A percentile compares a stretch with the other conserved stretches of the same genome.
These are phyloP conservation scores for Sesia apiformis DNA, from an alignment of 2,888 invertebrate species.

Conservation along the genomic window DNA sequence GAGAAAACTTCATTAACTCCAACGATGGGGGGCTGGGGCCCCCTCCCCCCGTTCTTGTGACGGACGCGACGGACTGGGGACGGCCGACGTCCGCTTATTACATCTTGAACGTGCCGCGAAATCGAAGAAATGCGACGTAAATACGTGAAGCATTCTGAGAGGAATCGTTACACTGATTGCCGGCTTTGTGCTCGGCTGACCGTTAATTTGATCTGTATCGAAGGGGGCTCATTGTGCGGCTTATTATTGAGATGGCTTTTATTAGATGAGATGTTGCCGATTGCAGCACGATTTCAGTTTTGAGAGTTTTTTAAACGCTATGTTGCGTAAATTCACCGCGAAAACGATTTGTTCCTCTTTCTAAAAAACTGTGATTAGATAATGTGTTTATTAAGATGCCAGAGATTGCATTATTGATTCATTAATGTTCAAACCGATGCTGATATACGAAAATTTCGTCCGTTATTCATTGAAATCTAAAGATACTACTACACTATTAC, in stretches of 20 bases:
- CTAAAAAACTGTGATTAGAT: no score
- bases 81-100: slow-evolving; percentile 64
- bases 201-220: slow-evolving; percentile 69
- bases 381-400: no score
- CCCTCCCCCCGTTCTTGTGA: slow-evolving; percentile 19
- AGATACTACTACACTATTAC: no score
- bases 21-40: slow-evolving; percentile 38
- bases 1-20: slow-evolving; percentile 76
- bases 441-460: no score
- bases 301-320: neutral
- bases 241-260: slow-evolving; percentile 59
- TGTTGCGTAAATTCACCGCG: no score
- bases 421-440: no score
- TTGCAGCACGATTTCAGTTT: neutral
- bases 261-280: slow-evolving; percentile 23
- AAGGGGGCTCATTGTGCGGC: slow-evolving; percentile 42
- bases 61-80: slow-evolving; percentile 51
- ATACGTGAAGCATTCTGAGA: slow-evolving; percentile 56
- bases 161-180: slow-evolving; percentile 66
- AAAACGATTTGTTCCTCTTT: no score
- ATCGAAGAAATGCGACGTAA: slow-evolving; percentile 73
- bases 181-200: slow-evolving; percentile 61
- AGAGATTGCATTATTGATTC: no score
- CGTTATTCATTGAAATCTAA: no score
- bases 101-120: slow-evolving; percentile 71